phyloP scores from a whole-genome alignment of 1,140 invertebrate species.

The Sycobia sp. region DNA sequence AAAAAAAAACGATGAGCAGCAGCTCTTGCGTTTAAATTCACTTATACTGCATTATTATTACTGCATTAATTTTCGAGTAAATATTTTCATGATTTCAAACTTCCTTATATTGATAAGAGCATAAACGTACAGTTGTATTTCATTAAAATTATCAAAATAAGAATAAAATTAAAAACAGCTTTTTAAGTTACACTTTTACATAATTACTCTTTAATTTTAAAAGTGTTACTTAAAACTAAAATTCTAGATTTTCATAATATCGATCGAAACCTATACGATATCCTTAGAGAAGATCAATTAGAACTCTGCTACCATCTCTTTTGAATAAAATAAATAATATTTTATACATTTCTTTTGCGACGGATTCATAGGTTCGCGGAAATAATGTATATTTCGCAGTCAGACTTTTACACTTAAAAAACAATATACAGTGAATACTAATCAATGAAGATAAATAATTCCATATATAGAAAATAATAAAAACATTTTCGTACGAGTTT shows the following conservation, averaged over 20 bases:
- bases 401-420: slow-evolving; percentile 17
- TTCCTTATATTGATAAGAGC: slow-evolving; percentile 22
- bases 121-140: slow-evolving; percentile 28
- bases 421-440: background rate
- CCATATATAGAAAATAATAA: background rate
- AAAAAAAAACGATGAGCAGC: too few relatives aligned
- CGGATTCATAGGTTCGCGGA: slow-evolving; percentile 6
- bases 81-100: slow-evolving; percentile 14
- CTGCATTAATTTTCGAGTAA: background rate
- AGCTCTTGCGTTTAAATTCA: too few relatives aligned
- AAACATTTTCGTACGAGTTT: background rate
- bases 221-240: too few relatives aligned
- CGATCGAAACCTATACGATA: too few relatives aligned
- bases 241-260: too few relatives aligned
- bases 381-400: slow-evolving; percentile 4
- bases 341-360: slow-evolving; percentile 1
- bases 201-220: too few relatives aligned
- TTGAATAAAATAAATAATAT: background rate
- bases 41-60: too few relatives aligned
- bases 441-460: background rate
- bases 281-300: too few relatives aligned
- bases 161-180: background rate
- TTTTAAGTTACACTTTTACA: too few relatives aligned
- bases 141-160: slow-evolving; percentile 22
- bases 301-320: too few relatives aligned